Evolutionary conservation across 2,888 invertebrate species (phyloP).

Genomic region (Allophyes oxyacanthae): DNA sequence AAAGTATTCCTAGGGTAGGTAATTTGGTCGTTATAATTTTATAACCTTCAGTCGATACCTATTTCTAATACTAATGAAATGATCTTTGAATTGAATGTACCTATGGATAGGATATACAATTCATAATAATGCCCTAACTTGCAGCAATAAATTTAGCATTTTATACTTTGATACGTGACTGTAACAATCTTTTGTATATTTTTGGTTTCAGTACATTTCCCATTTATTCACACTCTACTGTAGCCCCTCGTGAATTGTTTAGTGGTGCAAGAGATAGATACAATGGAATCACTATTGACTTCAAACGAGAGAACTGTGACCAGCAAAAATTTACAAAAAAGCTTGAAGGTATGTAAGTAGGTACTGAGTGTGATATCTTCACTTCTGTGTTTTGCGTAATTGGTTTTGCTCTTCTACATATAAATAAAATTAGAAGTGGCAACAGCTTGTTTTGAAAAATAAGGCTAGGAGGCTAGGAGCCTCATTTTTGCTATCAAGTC

Average conservation of each 20-base stretch:
- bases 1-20: slow-evolving; percentile 33
- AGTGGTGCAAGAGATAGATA: slow-evolving; percentile 71
- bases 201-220: slow-evolving; percentile 55
- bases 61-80: neutral
- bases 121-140: neutral
- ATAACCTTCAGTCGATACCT: too few relatives aligned
- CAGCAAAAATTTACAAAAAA: slow-evolving; percentile 61
- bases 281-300: slow-evolving; percentile 77
- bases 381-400: neutral
- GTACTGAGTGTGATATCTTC: neutral
- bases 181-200: neutral
- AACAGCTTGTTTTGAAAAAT: too few relatives aligned
- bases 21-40: neutral
- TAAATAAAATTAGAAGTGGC: too few relatives aligned
- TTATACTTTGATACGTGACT: too few relatives aligned
- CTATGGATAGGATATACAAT: too few relatives aligned
- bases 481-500: too few relatives aligned
- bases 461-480: too few relatives aligned
- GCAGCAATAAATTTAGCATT: neutral
- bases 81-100: neutral
- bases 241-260: slow-evolving; percentile 56
- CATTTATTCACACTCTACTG: slow-evolving; percentile 51
- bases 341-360: slow-evolving; percentile 62
- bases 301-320: slow-evolving; percentile 63
- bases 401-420: too few relatives aligned